Evolutionary conservation across 37 sponge, comb jelly and placozoan species (phyloP).

Genomic region (Aphrocallistes beatrix): DNA sequence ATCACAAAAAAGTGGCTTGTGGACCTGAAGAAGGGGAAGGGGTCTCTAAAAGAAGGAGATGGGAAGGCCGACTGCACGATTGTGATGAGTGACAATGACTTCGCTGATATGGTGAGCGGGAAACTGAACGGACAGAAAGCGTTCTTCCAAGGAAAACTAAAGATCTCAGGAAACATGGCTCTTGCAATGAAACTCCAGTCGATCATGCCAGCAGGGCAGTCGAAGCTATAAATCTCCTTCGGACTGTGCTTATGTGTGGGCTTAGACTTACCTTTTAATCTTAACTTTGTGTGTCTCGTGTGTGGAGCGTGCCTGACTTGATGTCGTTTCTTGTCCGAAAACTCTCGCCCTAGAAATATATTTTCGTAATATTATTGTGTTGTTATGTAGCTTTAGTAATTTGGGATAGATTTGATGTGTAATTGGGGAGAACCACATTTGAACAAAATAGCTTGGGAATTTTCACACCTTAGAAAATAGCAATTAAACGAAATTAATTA

Average conservation of each 20-base stretch:
- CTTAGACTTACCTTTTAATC: neutral
- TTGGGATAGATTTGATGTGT: neutral
- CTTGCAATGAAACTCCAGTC: conserved; percentile 73
- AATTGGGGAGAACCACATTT: too few relatives aligned
- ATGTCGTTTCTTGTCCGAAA: conserved; percentile 8
- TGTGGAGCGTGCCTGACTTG: neutral
- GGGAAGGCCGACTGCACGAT: conserved; percentile 67
- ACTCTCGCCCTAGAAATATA: conserved; percentile 3
- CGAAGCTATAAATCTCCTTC: conserved; percentile 36
- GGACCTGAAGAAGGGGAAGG: conserved; percentile 62
- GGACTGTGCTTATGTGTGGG: neutral
- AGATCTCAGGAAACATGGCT: conserved; percentile 77
- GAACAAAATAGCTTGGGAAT: too few relatives aligned
- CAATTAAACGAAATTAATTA: too few relatives aligned
- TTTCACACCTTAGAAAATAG: too few relatives aligned
- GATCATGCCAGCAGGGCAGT: conserved; percentile 47
- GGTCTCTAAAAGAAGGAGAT: conserved; percentile 50
- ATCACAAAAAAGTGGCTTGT: conserved; percentile 41
- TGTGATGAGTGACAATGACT: conserved; percentile 57
- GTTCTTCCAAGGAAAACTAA: conserved; percentile 79
- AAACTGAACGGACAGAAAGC: conserved; percentile 78
- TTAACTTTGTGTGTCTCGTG: conserved; percentile 17
- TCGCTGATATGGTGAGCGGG: conserved; percentile 68
- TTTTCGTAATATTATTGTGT: neutral
- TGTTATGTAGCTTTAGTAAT: neutral